A percentile compares a stretch with the other conserved stretches of the same genome.
Evolutionary conservation across 2,888 invertebrate genomes (phyloP).

Genomic region (Stenotaenia linearis): DNA sequence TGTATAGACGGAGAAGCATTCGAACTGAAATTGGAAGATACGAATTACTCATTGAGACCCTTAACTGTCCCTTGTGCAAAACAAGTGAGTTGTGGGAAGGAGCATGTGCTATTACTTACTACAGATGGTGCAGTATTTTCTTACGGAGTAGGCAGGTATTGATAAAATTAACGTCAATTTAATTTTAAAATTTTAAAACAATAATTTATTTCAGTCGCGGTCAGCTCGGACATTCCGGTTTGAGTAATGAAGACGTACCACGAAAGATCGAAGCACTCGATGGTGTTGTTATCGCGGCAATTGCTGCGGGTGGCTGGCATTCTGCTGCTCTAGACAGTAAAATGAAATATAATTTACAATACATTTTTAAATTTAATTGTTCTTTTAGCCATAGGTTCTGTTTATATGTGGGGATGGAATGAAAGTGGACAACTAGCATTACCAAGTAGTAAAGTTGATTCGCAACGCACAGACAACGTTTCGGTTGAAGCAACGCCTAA

Average conservation of each 20-base stretch:
- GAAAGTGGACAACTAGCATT: slow-evolving; percentile 77
- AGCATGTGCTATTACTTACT: slow-evolving; percentile 69
- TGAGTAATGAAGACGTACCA: slow-evolving; percentile 60
- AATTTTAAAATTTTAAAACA: background rate
- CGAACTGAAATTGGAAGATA: slow-evolving; percentile 10
- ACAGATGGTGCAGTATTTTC: slow-evolving; percentile 66
- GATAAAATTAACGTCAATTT: slow-evolving; percentile 32
- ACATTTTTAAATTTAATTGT: background rate
- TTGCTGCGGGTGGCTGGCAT: slow-evolving; percentile 83
- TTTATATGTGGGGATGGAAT: slow-evolving; percentile 91
- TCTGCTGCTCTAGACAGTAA: slow-evolving; percentile 58
- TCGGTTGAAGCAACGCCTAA: slow-evolving; percentile 38
- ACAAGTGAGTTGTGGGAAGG: slow-evolving; percentile 60
- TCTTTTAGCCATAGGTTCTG: slow-evolving; percentile 57
- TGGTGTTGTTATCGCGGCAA: slow-evolving; percentile 63
- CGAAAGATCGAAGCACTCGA: slow-evolving; percentile 64
- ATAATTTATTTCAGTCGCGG: slow-evolving; percentile 60
- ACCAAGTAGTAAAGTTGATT: slow-evolving; percentile 32
- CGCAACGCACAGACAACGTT: slow-evolving; percentile 6
- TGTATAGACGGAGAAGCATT: slow-evolving; percentile 10
- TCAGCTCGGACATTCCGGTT: slow-evolving; percentile 74
- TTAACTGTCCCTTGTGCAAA: background rate
- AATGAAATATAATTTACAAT: background rate
- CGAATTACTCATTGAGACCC: background rate
- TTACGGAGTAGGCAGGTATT: slow-evolving; percentile 77